Base-by-base conservation (phyloP, 2,113 vertebrate species). In the Protobothrops mucrosquamatus region DNA sequence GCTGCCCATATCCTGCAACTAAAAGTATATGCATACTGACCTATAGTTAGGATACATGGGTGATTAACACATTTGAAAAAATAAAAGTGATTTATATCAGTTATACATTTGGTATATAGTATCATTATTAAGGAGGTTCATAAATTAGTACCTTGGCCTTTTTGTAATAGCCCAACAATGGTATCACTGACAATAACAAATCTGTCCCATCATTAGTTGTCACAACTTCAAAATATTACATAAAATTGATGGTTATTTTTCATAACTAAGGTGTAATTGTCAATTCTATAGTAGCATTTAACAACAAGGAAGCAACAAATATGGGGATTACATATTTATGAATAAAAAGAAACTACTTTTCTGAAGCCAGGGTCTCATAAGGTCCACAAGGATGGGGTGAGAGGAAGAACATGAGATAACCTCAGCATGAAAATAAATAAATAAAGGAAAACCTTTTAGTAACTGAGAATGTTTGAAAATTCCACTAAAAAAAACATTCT, bases 181-280 rank as follows among this genome's bases (percentile, higher is more conserved):
- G 86, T 1, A 94, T 88, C 2, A 22, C 88, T 95, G 7, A 64
- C 93, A 95, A 12, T 43, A 92, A 95, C 26, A 69, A 69, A 69
- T 69, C 15, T 69, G 5, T 5, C 14, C 61, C 64, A 1, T 14
- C 29, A 34, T 69, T 69, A 69, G 29, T 34, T 69, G 29, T 69
- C 14, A 15, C 64, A 69, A 14, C 29, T 69, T 69, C 64, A 69
- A 34, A 6, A 69, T 69, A 87, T 87, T 87, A 87, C 51, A 48
- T 87, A 52, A 52, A 87, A 87, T 51, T 48, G 43, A 48, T 48
- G 43, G 4, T 87, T 87, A 51, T 87, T 81, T 94, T 10, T 89
- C 64, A 55, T 95, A 96, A 94, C 24, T 87, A 4, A 6, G 92
- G 29, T 89, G 88, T 89, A 54, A 93, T 89, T 90, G 4, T 92